These are phyloP conservation scores for Sinella curviseta DNA, from an alignment of 1,140 invertebrate genomes.

Conservation along the genomic window DNA sequence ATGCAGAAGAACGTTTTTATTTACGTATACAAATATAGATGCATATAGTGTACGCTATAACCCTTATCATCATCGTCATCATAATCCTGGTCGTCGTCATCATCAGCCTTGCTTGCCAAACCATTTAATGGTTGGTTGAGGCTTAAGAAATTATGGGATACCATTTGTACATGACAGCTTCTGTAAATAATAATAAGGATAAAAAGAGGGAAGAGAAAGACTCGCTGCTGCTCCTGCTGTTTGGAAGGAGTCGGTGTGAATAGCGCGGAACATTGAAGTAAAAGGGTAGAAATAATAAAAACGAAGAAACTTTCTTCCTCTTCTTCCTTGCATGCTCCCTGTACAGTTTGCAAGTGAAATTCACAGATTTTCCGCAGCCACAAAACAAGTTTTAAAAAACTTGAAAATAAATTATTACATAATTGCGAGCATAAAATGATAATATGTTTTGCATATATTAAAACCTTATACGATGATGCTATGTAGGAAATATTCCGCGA, in stretches of 20 bases:
- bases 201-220: not conserved
- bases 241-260: not conserved
- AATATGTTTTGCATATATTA: no score
- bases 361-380: not conserved
- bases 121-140: not conserved
- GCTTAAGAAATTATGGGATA: slow-evolving; percentile 22
- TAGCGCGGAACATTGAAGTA: not conserved
- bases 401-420: not conserved
- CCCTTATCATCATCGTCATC: not conserved
- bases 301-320: no score
- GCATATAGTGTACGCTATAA: not conserved
- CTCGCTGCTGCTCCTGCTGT: not conserved
- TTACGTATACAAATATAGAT: no score
- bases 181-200: slow-evolving; percentile 3
- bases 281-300: no score
- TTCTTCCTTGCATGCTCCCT: no score
- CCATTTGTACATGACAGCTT: slow-evolving; percentile 18
- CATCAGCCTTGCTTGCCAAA: slow-evolving; percentile 3
- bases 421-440: not conserved
- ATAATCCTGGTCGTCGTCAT: not conserved
- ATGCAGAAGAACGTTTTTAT: no score
- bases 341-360: not conserved
- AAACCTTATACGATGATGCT: no score
- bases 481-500: no score
- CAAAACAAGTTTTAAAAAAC: not conserved